Evolutionary conservation across 2,888 invertebrate species (phyloP).

Genomic region (Cerastis leucographa): DNA sequence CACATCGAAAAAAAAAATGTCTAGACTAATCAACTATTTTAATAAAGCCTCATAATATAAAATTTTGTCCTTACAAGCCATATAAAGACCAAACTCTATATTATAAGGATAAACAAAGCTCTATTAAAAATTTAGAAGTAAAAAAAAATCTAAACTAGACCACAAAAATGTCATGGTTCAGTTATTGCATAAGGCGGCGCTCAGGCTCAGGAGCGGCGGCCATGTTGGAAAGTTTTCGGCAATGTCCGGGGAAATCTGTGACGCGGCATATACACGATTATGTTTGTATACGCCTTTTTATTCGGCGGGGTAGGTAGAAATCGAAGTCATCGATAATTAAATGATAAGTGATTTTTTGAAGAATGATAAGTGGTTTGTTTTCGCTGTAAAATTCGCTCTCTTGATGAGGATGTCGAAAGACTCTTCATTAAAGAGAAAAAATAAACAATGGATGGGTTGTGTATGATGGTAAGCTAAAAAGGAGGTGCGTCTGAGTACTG

Average conservation of each 20-base stretch:
- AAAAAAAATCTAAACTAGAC: conserved; percentile 14
- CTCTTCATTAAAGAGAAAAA: not conserved
- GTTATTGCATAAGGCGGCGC: conserved; percentile 74
- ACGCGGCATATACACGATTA: conserved; percentile 61
- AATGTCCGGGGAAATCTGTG: conserved; percentile 84
- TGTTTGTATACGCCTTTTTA: conserved; percentile 57
- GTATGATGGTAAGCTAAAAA: not conserved
- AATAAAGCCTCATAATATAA: not conserved
- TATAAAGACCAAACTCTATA: not conserved
- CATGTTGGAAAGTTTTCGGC: conserved; percentile 83
- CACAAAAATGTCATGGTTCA: conserved; percentile 59
- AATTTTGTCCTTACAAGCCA: no score
- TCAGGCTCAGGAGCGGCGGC: conserved; percentile 74
- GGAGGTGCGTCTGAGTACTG: not conserved
- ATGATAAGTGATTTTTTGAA: not conserved
- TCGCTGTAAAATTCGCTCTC: not conserved
- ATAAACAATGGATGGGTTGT: not conserved
- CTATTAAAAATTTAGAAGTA: no score
- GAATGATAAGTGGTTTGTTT: not conserved
- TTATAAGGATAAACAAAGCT: not conserved
- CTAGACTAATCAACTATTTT: not conserved
- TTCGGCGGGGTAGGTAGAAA: conserved; percentile 26
- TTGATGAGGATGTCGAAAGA: not conserved
- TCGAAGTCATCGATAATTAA: not conserved
- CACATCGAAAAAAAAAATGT: not conserved